Evolutionary conservation across 1,140 invertebrate genomes (phyloP).

Genomic region (Philaenus spumarius): DNA sequence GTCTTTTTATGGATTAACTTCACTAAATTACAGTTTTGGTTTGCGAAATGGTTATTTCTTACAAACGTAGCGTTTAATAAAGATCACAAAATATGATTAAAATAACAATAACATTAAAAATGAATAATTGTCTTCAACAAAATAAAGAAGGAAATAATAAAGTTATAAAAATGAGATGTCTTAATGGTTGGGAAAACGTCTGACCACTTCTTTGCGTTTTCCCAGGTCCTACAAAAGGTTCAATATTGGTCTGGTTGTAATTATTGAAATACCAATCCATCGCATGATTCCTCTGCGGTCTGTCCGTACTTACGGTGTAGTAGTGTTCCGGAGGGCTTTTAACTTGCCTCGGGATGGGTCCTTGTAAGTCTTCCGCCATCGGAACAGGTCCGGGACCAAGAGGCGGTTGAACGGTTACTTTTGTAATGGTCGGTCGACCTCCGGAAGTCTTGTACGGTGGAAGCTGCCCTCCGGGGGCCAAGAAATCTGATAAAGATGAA

Average conservation of each 20-base stretch:
- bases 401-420: conserved; percentile 41
- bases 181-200: no score
- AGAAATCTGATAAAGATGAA: conserved; percentile 44
- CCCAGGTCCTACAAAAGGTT: conserved; percentile 54
- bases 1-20: no score
- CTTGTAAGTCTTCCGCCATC: conserved; percentile 24
- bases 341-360: conserved; percentile 24
- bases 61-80: no score
- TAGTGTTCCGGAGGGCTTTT: conserved; percentile 29
- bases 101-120: no score
- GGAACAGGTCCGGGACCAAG: conserved; percentile 26
- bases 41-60: no score
- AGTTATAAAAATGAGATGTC: no score
- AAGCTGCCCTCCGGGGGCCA: conserved; percentile 51
- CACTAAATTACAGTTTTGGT: no score
- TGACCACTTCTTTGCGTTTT: background rate
- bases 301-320: conserved; percentile 24
- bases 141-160: no score
- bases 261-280: conserved; percentile 72
- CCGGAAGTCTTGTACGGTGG: conserved; percentile 26
- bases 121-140: no score
- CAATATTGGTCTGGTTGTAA: conserved; percentile 62
- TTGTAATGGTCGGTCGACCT: conserved; percentile 54
- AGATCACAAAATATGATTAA: no score
- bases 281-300: conserved; percentile 38